Percentiles rank a stretch among this genome's conserved stretches.
phyloP scores from a whole-genome alignment of 2,888 invertebrate species.

The Allophyes oxyacanthae region DNA sequence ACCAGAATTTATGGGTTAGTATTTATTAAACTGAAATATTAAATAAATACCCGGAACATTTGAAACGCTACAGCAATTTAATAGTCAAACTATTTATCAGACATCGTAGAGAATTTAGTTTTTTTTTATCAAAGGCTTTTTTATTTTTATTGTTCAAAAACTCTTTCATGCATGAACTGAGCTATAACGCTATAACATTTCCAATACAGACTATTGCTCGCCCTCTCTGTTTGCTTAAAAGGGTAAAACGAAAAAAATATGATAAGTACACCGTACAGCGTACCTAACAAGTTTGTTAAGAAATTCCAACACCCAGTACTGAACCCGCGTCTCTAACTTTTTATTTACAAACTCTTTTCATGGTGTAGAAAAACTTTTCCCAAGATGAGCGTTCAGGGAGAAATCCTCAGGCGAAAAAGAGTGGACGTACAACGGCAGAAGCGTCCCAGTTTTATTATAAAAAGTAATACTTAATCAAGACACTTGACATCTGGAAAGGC shows the following conservation, averaged over 20 bases:
- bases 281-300: conserved; percentile 36
- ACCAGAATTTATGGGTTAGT: too few relatives aligned
- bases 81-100: too few relatives aligned
- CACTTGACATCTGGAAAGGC: conserved; percentile 48
- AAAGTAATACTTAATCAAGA: conserved; percentile 54
- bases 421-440: conserved; percentile 39
- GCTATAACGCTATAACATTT: conserved; percentile 21
- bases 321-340: conserved; percentile 37
- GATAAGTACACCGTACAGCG: too few relatives aligned
- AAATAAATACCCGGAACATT: too few relatives aligned
- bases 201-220: conserved; percentile 18
- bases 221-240: conserved; percentile 11
- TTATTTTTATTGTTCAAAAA: too few relatives aligned
- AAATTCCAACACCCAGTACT: conserved; percentile 38
- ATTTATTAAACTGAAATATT: too few relatives aligned
- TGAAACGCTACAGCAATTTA: too few relatives aligned
- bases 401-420: conserved; percentile 48
- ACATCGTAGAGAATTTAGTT: too few relatives aligned
- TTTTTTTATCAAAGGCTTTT: too few relatives aligned
- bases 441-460: conserved; percentile 54
- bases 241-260: too few relatives aligned
- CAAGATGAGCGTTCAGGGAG: conserved; percentile 48
- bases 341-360: conserved; percentile 47
- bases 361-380: conserved; percentile 44
- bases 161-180: conserved; percentile 18